A percentile compares a stretch with the other conserved stretches of the same genome.
Evolutionary conservation across 2,888 invertebrate species (phyloP).

Genomic region (Dexiosoma caninum): DNA sequence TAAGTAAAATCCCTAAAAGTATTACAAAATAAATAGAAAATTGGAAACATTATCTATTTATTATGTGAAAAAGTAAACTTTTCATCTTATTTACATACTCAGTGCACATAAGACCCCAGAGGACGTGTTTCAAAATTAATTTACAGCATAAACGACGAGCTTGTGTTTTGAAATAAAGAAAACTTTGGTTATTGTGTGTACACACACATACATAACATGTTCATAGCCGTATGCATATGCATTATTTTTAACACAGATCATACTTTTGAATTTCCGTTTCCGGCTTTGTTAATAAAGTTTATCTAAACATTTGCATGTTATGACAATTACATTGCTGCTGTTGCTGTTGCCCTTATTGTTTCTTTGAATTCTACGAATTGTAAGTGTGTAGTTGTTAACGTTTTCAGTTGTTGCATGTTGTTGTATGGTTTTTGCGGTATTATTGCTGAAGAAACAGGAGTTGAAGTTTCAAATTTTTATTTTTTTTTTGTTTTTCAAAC

Average conservation of each 20-base stretch:
- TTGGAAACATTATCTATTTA: conserved; percentile 45
- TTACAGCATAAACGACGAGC: background rate
- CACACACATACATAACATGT: too few relatives aligned
- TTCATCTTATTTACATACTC: background rate
- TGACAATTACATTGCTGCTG: conserved; percentile 18
- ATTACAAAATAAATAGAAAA: conserved; percentile 34
- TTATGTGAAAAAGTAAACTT: background rate
- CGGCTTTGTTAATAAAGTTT: conserved; percentile 45
- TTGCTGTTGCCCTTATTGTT: conserved; percentile 3
- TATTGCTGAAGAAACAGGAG: conserved; percentile 1
- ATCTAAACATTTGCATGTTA: conserved; percentile 47
- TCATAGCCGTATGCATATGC: too few relatives aligned
- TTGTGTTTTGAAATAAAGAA: conserved; percentile 6
- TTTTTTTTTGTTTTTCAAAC: background rate
- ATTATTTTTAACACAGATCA: conserved; percentile 35
- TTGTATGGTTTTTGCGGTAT: conserved; percentile 44
- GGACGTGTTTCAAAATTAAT: conserved; percentile 44
- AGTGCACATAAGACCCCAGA: conserved; percentile 7
- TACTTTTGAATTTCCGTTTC: conserved; percentile 53
- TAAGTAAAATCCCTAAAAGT: too few relatives aligned
- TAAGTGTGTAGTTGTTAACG: conserved; percentile 30
- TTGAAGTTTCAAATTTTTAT: background rate
- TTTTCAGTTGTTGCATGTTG: conserved; percentile 27
- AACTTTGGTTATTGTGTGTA: conserved; percentile 32
- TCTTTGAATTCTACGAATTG: conserved; percentile 20